phyloP scores from a whole-genome alignment of 2,113 vertebrate genomes.

The Caranx melampygus region DNA sequence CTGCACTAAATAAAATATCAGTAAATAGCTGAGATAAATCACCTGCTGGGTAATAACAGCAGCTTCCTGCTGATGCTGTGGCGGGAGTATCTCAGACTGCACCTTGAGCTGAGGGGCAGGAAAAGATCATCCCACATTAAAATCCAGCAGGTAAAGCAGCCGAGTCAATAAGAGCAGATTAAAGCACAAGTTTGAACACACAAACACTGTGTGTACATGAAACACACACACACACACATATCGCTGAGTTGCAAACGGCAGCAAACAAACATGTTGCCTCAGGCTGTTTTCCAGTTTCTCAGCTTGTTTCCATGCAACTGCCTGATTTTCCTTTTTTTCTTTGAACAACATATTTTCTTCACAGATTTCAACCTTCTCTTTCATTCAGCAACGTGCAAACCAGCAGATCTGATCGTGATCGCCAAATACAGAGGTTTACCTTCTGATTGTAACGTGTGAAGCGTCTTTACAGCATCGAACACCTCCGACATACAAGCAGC shows the following conservation, averaged over 20 bases:
- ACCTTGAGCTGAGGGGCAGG: constrained; percentile 72
- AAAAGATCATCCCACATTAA: constrained; percentile 69
- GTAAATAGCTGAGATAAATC: constrained; percentile 41
- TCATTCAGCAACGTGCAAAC: constrained; percentile 26
- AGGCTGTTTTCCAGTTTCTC: constrained; percentile 53
- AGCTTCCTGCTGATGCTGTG: constrained; percentile 43
- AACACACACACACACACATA: neutral
- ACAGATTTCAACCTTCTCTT: constrained; percentile 15
- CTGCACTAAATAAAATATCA: constrained; percentile 33
- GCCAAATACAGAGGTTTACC: no score
- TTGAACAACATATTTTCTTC: constrained; percentile 23
- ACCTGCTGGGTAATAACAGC: constrained; percentile 29
- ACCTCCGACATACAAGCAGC: neutral
- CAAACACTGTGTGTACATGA: neutral
- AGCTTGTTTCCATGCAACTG: constrained; percentile 21
- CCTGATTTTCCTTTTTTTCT: constrained; percentile 32
- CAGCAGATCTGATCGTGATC: constrained; percentile 4
- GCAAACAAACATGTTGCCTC: constrained; percentile 45
- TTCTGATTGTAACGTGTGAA: constrained; percentile 4
- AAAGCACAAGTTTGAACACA: constrained; percentile 49
- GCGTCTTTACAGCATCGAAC: constrained; percentile 3
- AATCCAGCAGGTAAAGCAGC: constrained; percentile 57
- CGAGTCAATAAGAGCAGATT: constrained; percentile 58
- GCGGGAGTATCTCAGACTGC: constrained; percentile 65
- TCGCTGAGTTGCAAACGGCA: constrained; percentile 36